These are phyloP conservation scores for Nymphalis c-album DNA, from an alignment of 2,888 invertebrate species.

Conservation along the genomic window DNA sequence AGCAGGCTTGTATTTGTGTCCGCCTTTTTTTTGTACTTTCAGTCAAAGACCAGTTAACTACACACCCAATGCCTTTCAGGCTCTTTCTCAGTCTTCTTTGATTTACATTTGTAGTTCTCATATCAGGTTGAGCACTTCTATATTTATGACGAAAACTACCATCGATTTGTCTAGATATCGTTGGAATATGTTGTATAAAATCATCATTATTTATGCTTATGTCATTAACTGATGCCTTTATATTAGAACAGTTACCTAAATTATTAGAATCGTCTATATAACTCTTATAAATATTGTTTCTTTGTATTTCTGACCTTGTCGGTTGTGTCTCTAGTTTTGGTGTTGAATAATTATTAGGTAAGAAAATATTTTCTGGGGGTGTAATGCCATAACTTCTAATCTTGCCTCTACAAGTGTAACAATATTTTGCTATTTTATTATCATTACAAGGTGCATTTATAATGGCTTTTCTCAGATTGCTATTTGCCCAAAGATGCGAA, in stretches of 20 bases:
- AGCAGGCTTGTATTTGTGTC: constrained; percentile 78
- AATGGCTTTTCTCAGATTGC: constrained; percentile 60
- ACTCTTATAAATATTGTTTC: constrained; percentile 46
- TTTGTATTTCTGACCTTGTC: constrained; percentile 37
- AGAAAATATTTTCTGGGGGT: constrained; percentile 55
- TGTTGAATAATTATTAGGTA: constrained; percentile 69
- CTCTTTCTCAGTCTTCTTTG: constrained; percentile 71
- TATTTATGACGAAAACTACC: constrained; percentile 67
- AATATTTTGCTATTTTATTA: constrained; percentile 62
- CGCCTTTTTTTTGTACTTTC: constrained; percentile 73
- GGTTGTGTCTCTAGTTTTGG: constrained; percentile 53
- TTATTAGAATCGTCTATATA: constrained; percentile 44
- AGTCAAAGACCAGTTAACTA: constrained; percentile 70
- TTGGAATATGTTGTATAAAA: constrained; percentile 56
- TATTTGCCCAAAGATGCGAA: constrained; percentile 71
- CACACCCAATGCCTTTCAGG: constrained; percentile 73
- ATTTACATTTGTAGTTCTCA: constrained; percentile 53
- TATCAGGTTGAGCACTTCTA: constrained; percentile 59
- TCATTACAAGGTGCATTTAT: constrained; percentile 56
- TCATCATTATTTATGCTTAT: constrained; percentile 31
- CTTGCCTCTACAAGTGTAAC: constrained; percentile 72
- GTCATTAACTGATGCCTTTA: constrained; percentile 35
- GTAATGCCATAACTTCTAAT: constrained; percentile 73
- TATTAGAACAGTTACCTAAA: constrained; percentile 46
- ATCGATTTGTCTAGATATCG: constrained; percentile 73